Evolutionary conservation across 2,888 invertebrate genomes (phyloP), one percentile per base, ranked within the genome.

Genomic region (Aspidapion aeneum): DNA sequence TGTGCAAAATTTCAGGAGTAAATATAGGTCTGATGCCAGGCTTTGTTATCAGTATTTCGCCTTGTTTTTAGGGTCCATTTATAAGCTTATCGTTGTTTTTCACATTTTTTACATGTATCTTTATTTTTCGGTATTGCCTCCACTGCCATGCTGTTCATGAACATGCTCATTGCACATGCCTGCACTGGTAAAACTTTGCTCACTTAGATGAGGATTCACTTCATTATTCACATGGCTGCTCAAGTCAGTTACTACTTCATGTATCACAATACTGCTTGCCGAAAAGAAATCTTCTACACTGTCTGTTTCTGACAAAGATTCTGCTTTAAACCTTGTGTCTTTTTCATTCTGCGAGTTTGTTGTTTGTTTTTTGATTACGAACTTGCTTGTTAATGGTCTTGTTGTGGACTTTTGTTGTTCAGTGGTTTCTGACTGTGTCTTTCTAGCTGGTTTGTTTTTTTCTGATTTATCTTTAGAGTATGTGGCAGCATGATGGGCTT

Each of bases 211-310:
- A 9, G 56, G 21, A 16, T 19, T 57, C 12, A 35, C 35, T 35
- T 3, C 35, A 35, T 35, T 35, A 35, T 35, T 35, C 35, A 35
- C 12, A n/a, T n/a, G n/a, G n/a, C n/a, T n/a, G n/a, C n/a, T n/a
- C n/a, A n/a, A n/a, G n/a, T n/a, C n/a, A n/a, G n/a, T n/a, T n/a
- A n/a, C n/a, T n/a, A n/a, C n/a, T n/a, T n/a, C n/a, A n/a, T n/a
- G n/a, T n/a, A n/a, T n/a, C 3, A 35, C 35, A 56, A 58, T 17
- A 21, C 59, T 55, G 21, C 63, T 66, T 55, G 60, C 63, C 57
- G 66, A 66, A 52, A 58, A 63, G 48, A 66, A 66, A 17, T 59
- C 48, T 1, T 64, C 61, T 2, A 59, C 61, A 49, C 66, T 66
- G 2, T 18, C 35, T 57, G 21, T 61, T 21, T 56, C 56, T 12